These are phyloP conservation scores for Perithous albicinctus DNA, from an alignment of 2,888 invertebrate species.

Conservation along the genomic window DNA sequence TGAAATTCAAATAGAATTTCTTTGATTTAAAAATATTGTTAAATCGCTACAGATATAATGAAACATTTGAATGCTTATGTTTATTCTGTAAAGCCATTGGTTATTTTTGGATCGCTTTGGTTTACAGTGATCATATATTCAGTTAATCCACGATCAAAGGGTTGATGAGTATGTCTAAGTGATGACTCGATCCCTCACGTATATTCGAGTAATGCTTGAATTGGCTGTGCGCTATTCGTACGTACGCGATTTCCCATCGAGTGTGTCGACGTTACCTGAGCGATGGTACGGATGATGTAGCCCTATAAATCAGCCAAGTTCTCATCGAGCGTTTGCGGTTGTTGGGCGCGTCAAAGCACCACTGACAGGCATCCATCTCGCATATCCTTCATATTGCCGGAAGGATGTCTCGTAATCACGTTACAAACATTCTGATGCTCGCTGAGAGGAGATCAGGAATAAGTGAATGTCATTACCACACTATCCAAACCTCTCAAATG, in stretches of 20 bases:
- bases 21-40: not conserved
- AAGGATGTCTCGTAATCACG: not conserved
- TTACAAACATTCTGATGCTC: not conserved
- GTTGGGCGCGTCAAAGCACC: slow-evolving; percentile 36
- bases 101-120: not conserved
- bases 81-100: not conserved
- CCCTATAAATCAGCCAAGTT: not conserved
- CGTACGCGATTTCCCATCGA: not conserved
- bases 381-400: not conserved
- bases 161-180: not conserved
- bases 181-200: not conserved
- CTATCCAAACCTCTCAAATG: not conserved
- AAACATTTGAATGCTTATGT: not conserved
- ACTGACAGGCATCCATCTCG: not conserved
- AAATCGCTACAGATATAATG: not conserved
- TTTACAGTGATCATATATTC: not conserved
- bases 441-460: not conserved
- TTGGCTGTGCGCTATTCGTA: not conserved
- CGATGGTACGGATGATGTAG: not conserved
- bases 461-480: not conserved
- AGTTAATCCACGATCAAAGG: not conserved
- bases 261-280: not conserved
- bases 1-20: not conserved
- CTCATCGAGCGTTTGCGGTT: slow-evolving; percentile 10
- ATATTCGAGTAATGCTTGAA: slow-evolving; percentile 22